Evolutionary conservation across 2,797 vertebrate genomes (phyloP).

Genomic region (Ispidina lecontei): DNA sequence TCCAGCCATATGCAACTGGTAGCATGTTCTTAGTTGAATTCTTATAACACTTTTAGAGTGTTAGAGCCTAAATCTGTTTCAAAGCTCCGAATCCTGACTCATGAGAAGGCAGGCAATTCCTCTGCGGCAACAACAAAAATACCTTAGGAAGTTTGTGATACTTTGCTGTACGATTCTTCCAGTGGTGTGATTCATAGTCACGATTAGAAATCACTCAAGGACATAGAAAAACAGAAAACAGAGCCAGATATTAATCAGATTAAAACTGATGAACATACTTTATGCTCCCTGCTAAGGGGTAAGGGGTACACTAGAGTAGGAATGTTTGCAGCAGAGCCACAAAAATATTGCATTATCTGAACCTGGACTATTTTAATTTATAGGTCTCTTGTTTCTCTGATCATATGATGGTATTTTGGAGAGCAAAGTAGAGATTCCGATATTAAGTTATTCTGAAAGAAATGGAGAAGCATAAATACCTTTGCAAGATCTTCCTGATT

Average conservation of each 20-base stretch:
- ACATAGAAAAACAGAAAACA: background rate
- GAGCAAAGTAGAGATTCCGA: background rate
- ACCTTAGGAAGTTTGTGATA: background rate
- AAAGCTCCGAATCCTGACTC: background rate
- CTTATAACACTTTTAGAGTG: background rate
- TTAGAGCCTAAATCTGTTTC: conserved; percentile 6
- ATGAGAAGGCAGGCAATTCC: background rate
- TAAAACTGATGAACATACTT: background rate
- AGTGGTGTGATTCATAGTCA: background rate
- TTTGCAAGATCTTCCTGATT: background rate
- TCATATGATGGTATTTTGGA: background rate
- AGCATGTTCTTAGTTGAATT: background rate
- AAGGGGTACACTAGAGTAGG: background rate
- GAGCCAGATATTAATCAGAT: background rate
- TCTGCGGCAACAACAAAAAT: background rate
- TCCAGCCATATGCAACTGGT: background rate
- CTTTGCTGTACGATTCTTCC: background rate
- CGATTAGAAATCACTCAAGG: background rate
- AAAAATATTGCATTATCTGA: background rate
- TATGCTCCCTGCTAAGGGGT: background rate
- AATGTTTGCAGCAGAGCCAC: background rate
- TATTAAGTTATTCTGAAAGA: background rate
- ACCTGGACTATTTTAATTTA: background rate
- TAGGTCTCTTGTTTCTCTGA: background rate
- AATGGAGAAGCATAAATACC: background rate